These are phyloP conservation scores for Yasuhikotakia modesta DNA, from an alignment of 2,797 vertebrate genomes.

Conservation along the genomic window DNA sequence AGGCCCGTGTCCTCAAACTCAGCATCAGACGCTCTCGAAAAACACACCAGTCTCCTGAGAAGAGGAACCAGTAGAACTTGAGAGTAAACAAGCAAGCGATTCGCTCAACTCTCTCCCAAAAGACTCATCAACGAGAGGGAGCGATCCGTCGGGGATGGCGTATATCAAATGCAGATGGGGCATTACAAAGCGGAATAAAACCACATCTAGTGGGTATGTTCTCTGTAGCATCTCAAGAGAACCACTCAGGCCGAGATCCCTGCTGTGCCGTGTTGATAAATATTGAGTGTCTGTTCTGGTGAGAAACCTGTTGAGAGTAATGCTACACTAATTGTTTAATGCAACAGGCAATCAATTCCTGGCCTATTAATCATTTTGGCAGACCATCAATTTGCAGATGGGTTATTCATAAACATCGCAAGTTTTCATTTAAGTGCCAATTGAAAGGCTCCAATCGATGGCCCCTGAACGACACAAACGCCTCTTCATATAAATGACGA, in stretches of 20 bases:
- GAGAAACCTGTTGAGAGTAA: slow-evolving; percentile 60
- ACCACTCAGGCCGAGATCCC: slow-evolving; percentile 51
- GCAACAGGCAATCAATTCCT: slow-evolving; percentile 59
- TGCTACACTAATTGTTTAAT: slow-evolving; percentile 61
- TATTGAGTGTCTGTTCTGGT: slow-evolving; percentile 58
- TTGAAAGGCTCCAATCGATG: slow-evolving; percentile 51
- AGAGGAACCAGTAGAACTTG: slow-evolving; percentile 37
- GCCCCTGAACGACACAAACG: slow-evolving; percentile 35
- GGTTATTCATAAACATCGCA: slow-evolving; percentile 57
- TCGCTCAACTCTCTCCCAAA: slow-evolving; percentile 48
- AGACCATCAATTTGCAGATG: slow-evolving; percentile 59
- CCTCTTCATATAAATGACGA: slow-evolving; percentile 47
- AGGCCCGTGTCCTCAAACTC: neutral
- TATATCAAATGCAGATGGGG: slow-evolving; percentile 54
- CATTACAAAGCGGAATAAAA: slow-evolving; percentile 48
- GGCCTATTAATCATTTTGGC: slow-evolving; percentile 58
- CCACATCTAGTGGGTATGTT: slow-evolving; percentile 44
- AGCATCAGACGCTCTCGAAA: slow-evolving; percentile 16
- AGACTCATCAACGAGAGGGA: slow-evolving; percentile 46
- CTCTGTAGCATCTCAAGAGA: slow-evolving; percentile 56
- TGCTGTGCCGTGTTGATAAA: slow-evolving; percentile 55
- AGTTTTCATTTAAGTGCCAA: slow-evolving; percentile 57
- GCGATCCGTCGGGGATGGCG: slow-evolving; percentile 43
- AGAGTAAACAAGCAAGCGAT: slow-evolving; percentile 46
- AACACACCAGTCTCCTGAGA: slow-evolving; percentile 30